Evolutionary conservation across 2,888 invertebrate genomes (phyloP), one percentile per base, ranked within the genome.

Genomic region (Cyclophora punctaria): DNA sequence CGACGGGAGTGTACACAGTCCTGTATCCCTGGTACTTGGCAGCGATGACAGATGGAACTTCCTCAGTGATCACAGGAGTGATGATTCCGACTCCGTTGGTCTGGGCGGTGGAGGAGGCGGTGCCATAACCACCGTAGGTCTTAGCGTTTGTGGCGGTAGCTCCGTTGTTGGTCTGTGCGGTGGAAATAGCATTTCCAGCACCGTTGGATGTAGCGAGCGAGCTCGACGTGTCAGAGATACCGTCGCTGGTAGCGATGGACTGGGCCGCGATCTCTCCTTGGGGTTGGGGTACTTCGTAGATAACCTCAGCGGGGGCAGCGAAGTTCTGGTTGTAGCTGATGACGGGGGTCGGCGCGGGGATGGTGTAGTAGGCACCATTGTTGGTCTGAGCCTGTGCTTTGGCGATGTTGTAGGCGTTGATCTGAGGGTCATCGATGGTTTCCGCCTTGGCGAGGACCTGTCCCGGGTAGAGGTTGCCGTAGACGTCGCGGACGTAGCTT

Each of bases 241-340:
- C 78, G 55, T 80, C 73, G 45, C 66, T 54, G 37, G 60, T 49
- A 44, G 83, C 81, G 3, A 73, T 67, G 0, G 84, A 83, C 48
- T 82, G 67, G 4, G 83, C 84, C 33, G 64, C 62, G 5, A 67
- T 56, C 49, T 54, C 64, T 6, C 67, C 59, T 42, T 66, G 70
- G 48, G 66, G 59, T 37, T 20, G 20, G 7, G 78, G 79, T 0
- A 62, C 61, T 51, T 71, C 56, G 48, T 64, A 60, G 40, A 47
- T 44, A 2, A 57, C 46, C 52, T 63, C 54, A 40, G 56, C 53
- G 20, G 66, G 69, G 5, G 48, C 57, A 5, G 53, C 75, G 47
- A 78, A 78, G 67, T 79, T 80, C 57, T 86, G 83, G 53, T 80
- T 69, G 63, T 86, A 85, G 4, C 84, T 70, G 54, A 83, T 65